Conservation (phyloP, 2,797 vertebrate genomes). For the Galaxias olidus region DNA sequence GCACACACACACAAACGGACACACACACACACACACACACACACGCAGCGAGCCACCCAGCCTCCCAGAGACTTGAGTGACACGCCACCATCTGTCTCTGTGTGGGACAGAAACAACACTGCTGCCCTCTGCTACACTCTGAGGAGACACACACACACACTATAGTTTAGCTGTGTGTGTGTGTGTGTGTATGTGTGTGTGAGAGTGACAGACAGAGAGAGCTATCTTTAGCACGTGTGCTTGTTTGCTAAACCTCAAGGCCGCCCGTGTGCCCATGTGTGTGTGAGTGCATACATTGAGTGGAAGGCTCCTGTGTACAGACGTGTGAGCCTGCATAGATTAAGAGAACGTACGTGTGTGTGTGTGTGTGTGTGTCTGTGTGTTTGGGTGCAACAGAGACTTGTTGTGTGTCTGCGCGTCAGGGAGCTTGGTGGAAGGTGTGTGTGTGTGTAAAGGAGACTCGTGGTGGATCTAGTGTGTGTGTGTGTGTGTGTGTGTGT, state of each 20-base stretch:
- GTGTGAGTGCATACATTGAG: conserved; percentile 27
- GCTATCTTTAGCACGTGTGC: conserved; percentile 15
- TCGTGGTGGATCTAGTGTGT: not conserved
- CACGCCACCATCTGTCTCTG: conserved; percentile 52
- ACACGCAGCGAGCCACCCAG: conserved; percentile 27
- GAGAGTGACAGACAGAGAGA: conserved; percentile 45
- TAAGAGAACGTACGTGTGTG: conserved; percentile 30
- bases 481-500: not conserved
- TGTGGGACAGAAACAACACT: conserved; percentile 47
- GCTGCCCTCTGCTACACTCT: conserved; percentile 35
- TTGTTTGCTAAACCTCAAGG: not conserved
- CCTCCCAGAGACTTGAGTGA: conserved; percentile 11
- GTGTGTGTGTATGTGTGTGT: conserved; percentile 44
- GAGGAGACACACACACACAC: conserved; percentile 4
- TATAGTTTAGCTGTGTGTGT: conserved; percentile 28
- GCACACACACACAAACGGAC: not conserved
- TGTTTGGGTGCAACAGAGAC: conserved; percentile 15
- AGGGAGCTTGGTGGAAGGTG: not conserved
- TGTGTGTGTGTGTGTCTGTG: conserved; percentile 9
- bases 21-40: not conserved
- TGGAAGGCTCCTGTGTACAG: conserved; percentile 42
- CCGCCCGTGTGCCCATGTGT: not conserved
- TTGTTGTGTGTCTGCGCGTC: not conserved
- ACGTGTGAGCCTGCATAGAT: conserved; percentile 64
- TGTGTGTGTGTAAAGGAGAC: not conserved